Evolutionary conservation across 2,113 vertebrate genomes (phyloP).

Genomic region (Rhinopomastus cyanomelas): DNA sequence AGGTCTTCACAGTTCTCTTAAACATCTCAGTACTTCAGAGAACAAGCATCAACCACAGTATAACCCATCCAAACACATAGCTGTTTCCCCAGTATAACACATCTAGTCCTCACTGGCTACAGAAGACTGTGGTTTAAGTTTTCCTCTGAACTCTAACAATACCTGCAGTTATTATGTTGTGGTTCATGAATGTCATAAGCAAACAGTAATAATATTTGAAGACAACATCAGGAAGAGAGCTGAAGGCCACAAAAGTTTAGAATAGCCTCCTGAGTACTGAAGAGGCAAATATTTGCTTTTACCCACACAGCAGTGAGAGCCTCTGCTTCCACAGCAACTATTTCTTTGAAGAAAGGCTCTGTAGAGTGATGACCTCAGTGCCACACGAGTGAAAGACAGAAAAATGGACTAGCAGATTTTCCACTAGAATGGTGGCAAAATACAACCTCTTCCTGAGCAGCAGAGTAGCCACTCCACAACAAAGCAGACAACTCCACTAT

Average conservation of each 20-base stretch:
- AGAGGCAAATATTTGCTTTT: not conserved
- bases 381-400: not conserved
- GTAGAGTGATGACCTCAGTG: rapidly evolving
- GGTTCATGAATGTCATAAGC: not conserved
- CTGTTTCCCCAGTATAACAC: not conserved
- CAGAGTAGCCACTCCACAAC: not conserved
- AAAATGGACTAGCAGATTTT: not conserved
- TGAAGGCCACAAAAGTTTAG: not conserved
- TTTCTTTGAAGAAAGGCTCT: not conserved
- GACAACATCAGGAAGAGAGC: not conserved
- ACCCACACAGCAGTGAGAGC: not conserved
- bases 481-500: not conserved
- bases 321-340: not conserved
- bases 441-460: not conserved
- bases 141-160: not conserved
- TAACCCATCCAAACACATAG: not conserved
- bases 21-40: not conserved
- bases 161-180: not conserved
- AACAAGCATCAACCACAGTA: not conserved
- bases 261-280: not conserved
- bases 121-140: not conserved
- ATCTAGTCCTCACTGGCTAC: not conserved
- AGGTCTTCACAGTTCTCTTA: not conserved
- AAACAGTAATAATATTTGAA: not conserved
- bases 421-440: not conserved